Conservation (phyloP, 1,140 invertebrate genomes). For the Leptonema lineaticorne region DNA sequence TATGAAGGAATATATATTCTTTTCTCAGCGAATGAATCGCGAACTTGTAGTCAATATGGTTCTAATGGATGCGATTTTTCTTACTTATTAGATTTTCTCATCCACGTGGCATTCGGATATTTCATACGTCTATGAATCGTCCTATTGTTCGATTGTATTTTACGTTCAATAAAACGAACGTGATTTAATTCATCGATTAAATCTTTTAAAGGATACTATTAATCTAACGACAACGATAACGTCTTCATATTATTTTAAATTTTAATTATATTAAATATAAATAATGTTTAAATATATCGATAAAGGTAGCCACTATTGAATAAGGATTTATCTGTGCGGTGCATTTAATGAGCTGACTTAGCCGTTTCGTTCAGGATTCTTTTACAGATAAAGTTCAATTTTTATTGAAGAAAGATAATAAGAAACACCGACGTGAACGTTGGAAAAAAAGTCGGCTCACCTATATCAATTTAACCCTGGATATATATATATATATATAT, state of each 20-base stretch:
- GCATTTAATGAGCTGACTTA: slow-evolving; percentile 2
- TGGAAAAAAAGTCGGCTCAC: neutral
- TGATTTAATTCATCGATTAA: no score
- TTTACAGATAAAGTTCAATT: neutral
- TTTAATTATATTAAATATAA: no score
- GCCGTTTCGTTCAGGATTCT: neutral
- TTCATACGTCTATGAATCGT: slow-evolving; percentile 24
- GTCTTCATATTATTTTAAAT: no score
- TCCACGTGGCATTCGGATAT: slow-evolving; percentile 4
- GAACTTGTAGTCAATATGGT: slow-evolving; percentile 29
- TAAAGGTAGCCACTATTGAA: neutral
- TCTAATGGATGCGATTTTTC: slow-evolving; percentile 31
- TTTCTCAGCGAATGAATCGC: slow-evolving; percentile 9
- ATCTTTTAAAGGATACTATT: no score
- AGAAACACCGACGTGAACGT: no score
- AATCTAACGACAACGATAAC: no score
- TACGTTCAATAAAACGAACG: no score
- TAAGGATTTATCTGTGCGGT: neutral
- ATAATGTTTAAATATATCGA: no score
- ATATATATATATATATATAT: no score
- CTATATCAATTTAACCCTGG: slow-evolving; percentile 21
- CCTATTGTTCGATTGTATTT: no score
- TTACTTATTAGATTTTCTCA: slow-evolving; percentile 23
- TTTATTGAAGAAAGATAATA: neutral
- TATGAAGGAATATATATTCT: no score